A percentile compares a stretch with the other conserved stretches of the same genome.
Conservation (phyloP, 2,113 vertebrate genomes). For the Aptenodytes forsteri region DNA sequence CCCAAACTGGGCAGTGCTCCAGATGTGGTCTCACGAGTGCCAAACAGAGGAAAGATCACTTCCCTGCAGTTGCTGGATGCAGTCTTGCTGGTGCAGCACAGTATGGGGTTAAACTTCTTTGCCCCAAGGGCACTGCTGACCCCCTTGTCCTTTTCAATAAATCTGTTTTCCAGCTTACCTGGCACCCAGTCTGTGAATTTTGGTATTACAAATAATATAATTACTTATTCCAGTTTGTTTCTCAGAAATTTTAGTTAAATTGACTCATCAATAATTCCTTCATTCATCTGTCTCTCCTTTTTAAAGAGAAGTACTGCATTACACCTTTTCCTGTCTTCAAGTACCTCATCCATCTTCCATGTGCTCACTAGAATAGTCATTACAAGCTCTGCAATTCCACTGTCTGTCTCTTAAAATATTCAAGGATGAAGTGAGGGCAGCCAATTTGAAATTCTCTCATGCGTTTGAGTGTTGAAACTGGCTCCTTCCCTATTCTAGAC, state of each 20-base stretch:
- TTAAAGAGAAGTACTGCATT: not conserved
- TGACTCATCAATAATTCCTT: not conserved
- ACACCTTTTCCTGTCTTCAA: not conserved
- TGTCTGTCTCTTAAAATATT: not conserved
- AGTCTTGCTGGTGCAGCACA: not conserved
- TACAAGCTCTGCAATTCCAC: not conserved
- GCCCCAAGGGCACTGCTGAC: not conserved
- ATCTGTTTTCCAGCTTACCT: not conserved
- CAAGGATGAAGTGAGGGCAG: not conserved
- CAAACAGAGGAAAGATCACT: not conserved
- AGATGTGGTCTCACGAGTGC: not conserved
- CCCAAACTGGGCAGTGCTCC: not conserved
- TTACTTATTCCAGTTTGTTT: not conserved
- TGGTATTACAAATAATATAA: not conserved
- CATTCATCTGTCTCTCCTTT: not conserved
- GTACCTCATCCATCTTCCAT: not conserved
- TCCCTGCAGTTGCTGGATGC: not conserved
- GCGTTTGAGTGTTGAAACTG: not conserved
- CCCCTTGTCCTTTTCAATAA: not conserved
- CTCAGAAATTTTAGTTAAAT: not conserved
- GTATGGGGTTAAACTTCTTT: not conserved
- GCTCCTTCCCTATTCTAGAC: not conserved
- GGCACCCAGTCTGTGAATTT: no score
- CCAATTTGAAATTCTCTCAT: not conserved
- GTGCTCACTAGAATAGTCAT: not conserved